Evolutionary conservation across 1,140 invertebrate species (phyloP).

Genomic region (Dufourea novaeangliae): DNA sequence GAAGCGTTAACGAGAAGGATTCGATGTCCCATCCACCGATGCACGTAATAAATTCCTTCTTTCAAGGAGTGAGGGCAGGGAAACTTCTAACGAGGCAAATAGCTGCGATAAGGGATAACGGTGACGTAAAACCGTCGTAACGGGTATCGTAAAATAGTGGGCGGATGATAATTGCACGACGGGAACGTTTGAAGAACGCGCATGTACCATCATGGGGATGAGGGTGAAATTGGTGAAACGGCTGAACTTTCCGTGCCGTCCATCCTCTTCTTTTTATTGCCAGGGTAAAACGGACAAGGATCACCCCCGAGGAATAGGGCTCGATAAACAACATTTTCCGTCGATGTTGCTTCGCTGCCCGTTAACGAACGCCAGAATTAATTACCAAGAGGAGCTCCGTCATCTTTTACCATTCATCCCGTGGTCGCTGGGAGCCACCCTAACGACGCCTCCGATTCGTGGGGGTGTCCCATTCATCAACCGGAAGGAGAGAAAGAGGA

Average conservation of each 20-base stretch:
- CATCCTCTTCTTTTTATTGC: background rate
- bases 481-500: background rate
- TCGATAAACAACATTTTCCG: background rate
- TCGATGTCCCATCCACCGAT: constrained; percentile 13
- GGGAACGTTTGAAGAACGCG: background rate
- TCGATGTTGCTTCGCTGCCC: too few relatives aligned
- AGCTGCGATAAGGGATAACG: constrained; percentile 2
- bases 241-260: background rate
- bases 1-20: constrained; percentile 11
- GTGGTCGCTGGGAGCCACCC: too few relatives aligned
- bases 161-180: constrained; percentile 10
- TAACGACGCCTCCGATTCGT: background rate
- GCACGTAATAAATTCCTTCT: background rate
- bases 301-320: too few relatives aligned
- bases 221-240: background rate
- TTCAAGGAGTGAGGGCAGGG: too few relatives aligned
- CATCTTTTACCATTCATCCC: background rate
- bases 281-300: too few relatives aligned
- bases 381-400: background rate
- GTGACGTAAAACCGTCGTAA: constrained; percentile 14
- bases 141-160: constrained; percentile 3
- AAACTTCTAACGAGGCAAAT: constrained; percentile 17
- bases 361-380: constrained; percentile 9
- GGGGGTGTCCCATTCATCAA: constrained; percentile 27
- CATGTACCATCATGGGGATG: too few relatives aligned